Evolutionary conservation across 2,888 invertebrate genomes (phyloP).

Genomic region (Plebejus anna): DNA sequence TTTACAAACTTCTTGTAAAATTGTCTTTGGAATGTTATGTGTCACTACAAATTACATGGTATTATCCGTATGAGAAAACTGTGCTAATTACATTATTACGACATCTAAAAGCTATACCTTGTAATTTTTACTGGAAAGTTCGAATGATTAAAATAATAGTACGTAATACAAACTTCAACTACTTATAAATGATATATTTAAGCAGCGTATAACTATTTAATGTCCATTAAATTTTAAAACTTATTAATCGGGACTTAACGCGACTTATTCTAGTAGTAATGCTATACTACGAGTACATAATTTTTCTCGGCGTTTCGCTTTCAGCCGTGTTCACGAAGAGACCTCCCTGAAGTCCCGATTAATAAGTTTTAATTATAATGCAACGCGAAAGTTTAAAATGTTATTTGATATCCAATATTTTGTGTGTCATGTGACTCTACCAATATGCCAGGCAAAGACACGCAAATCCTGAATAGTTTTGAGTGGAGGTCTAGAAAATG

Average conservation of each 20-base stretch:
- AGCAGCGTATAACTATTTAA: background rate
- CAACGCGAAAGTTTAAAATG: too few relatives aligned
- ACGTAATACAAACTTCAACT: background rate
- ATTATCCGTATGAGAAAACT: background rate
- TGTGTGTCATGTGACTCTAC: background rate
- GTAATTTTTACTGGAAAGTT: background rate
- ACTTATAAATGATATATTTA: too few relatives aligned
- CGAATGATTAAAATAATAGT: conserved; percentile 1
- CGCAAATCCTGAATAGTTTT: background rate
- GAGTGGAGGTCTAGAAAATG: background rate
- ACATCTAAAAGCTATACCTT: background rate
- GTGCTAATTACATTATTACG: background rate
- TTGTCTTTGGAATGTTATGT: background rate
- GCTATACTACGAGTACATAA: too few relatives aligned
- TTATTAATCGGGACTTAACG: too few relatives aligned
- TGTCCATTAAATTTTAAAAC: too few relatives aligned
- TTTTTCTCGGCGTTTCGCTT: too few relatives aligned
- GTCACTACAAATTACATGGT: background rate
- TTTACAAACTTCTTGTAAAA: background rate
- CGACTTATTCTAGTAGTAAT: too few relatives aligned
- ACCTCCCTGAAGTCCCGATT: too few relatives aligned
- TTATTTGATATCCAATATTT: background rate
- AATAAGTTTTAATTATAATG: too few relatives aligned
- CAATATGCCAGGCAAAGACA: background rate
- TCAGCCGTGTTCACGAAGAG: too few relatives aligned